Evolutionary conservation across 2,113 vertebrate genomes (phyloP).

Genomic region (Centrocercus urophasianus): DNA sequence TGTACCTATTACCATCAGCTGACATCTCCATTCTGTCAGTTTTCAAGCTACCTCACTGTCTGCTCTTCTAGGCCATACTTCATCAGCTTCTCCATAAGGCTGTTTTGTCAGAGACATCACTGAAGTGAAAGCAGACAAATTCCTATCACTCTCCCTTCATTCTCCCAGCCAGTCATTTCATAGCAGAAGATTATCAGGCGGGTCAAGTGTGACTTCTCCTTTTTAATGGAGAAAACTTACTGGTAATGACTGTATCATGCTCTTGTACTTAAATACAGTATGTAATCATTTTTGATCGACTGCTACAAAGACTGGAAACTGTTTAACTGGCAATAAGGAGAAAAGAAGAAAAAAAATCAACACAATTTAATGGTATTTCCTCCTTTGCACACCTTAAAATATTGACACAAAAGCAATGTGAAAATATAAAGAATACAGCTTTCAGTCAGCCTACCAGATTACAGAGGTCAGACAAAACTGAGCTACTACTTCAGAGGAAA

Average conservation of each 20-base stretch:
- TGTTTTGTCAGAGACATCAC: not conserved
- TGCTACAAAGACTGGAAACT: not conserved
- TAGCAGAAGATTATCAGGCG: not conserved
- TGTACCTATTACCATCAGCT: not conserved
- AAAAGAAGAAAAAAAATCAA: not conserved
- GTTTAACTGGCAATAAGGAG: not conserved
- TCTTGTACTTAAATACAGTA: not conserved
- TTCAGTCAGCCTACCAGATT: not conserved
- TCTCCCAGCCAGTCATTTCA: not conserved
- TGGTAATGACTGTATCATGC: not conserved
- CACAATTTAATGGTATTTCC: not conserved
- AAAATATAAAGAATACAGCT: not conserved
- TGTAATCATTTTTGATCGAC: not conserved
- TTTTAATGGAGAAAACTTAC: not conserved
- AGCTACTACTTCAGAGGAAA: not conserved
- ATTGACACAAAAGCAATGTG: not conserved
- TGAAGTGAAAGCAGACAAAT: not conserved
- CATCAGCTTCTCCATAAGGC: not conserved
- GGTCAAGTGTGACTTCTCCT: not conserved
- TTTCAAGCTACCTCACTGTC: not conserved
- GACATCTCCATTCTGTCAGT: not conserved
- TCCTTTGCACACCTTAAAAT: not conserved
- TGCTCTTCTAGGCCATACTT: not conserved
- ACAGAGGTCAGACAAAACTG: not conserved
- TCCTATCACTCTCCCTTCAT: not conserved